These are phyloP conservation scores for Scophthalmus maximus DNA, from an alignment of 2,113 vertebrate species.

Conservation along the genomic window DNA sequence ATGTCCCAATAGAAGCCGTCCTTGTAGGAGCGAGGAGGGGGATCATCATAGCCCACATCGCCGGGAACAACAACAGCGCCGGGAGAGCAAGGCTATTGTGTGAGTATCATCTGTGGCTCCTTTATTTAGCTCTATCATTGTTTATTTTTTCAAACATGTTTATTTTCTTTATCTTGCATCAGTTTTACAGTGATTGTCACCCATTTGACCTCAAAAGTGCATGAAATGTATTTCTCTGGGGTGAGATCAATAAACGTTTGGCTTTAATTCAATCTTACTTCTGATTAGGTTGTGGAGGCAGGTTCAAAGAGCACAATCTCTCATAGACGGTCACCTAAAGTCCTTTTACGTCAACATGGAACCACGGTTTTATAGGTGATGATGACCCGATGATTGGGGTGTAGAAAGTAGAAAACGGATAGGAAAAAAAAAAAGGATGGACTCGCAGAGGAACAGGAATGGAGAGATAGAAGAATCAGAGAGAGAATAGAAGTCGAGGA, in stretches of 20 bases:
- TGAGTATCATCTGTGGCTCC: slow-evolving; percentile 58
- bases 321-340: slow-evolving; percentile 10
- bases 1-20: slow-evolving; percentile 60
- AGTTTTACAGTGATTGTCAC: neutral
- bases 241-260: slow-evolving; percentile 4
- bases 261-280: slow-evolving; percentile 44
- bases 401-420: slow-evolving; percentile 29
- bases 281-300: slow-evolving; percentile 37
- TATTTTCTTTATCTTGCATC: neutral
- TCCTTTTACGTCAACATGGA: slow-evolving; percentile 46
- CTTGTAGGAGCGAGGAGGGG: slow-evolving; percentile 59
- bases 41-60: slow-evolving; percentile 65
- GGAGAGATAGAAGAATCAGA: slow-evolving; percentile 23
- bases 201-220: neutral
- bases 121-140: neutral
- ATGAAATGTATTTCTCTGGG: neutral
- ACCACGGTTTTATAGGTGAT: slow-evolving; percentile 22
- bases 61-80: slow-evolving; percentile 62
- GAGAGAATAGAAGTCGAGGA: slow-evolving; percentile 29
- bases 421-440: slow-evolving; percentile 11
- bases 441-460: slow-evolving; percentile 20
- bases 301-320: slow-evolving; percentile 60
- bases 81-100: slow-evolving; percentile 79
- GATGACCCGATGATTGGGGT: slow-evolving; percentile 52
- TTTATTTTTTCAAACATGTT: neutral